Evolutionary conservation across 2,797 vertebrate genomes (phyloP).

Genomic region (Cuniculus paca): DNA sequence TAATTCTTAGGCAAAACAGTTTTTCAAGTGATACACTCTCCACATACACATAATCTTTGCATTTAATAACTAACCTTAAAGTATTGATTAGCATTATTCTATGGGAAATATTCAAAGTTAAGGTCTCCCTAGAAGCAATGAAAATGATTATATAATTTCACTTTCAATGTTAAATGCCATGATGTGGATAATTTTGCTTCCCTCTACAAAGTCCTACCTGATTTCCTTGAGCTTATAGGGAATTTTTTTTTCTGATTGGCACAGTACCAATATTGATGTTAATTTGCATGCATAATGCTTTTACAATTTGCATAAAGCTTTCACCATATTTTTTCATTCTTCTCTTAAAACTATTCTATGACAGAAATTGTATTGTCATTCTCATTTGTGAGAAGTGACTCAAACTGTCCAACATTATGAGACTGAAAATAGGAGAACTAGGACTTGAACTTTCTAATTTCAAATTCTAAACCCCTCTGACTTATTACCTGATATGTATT

Average conservation of each 20-base stretch:
- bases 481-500: neutral
- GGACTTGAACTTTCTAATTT: constrained; percentile 6
- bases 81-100: neutral
- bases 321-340: neutral
- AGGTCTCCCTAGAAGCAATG: constrained; percentile 22
- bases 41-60: neutral
- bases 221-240: neutral
- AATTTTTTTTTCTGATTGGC: neutral
- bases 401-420: neutral
- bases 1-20: neutral
- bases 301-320: neutral
- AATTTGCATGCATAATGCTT: neutral
- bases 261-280: neutral
- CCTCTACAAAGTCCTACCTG: neutral
- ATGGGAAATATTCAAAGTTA: neutral
- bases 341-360: neutral
- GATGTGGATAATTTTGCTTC: neutral
- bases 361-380: neutral
- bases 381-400: constrained; percentile 29
- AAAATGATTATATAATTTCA: constrained; percentile 21
- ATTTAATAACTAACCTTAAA: constrained; percentile 49
- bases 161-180: neutral
- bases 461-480: neutral
- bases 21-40: constrained; percentile 29
- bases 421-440: neutral